phyloP scores from a whole-genome alignment of 1,140 invertebrate species.

The Adoxophyes honmai region DNA sequence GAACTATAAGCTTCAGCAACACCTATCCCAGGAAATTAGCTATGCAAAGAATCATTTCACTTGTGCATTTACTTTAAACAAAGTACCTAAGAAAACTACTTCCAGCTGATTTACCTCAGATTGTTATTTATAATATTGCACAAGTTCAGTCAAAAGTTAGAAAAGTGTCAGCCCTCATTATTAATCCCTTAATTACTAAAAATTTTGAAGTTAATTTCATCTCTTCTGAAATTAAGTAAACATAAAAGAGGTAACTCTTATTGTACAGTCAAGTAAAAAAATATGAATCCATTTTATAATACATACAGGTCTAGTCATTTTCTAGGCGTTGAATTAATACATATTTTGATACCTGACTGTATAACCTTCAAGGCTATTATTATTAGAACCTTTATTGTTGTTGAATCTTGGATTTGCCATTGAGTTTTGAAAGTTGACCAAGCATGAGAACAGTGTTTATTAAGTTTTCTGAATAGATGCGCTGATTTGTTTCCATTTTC shows the following conservation, averaged over 20 bases:
- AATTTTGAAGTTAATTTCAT: slow-evolving; percentile 3
- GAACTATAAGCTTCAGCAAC: too few relatives aligned
- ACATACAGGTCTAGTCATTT: too few relatives aligned
- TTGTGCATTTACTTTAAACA: not conserved
- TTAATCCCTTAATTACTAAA: not conserved
- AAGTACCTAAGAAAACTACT: not conserved
- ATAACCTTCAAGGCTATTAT: not conserved
- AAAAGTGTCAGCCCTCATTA: not conserved
- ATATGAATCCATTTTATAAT: too few relatives aligned
- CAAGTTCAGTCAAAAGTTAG: slow-evolving; percentile 7
- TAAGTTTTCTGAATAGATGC: slow-evolving; percentile 71
- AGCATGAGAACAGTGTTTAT: slow-evolving; percentile 70
- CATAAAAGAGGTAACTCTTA: slow-evolving; percentile 5
- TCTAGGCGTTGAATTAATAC: too few relatives aligned
- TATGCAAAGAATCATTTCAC: not conserved
- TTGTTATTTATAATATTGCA: not conserved
- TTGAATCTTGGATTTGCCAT: slow-evolving; percentile 63
- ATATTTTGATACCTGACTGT: not conserved
- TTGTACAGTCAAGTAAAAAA: too few relatives aligned
- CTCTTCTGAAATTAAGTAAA: not conserved
- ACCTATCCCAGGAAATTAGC: too few relatives aligned
- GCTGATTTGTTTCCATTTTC: slow-evolving; percentile 69
- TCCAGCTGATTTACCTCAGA: not conserved
- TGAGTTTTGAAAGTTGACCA: slow-evolving; percentile 60
- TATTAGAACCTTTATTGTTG: not conserved